Base-by-base conservation (phyloP, 2,888 invertebrate species). In the Altica lythri region DNA sequence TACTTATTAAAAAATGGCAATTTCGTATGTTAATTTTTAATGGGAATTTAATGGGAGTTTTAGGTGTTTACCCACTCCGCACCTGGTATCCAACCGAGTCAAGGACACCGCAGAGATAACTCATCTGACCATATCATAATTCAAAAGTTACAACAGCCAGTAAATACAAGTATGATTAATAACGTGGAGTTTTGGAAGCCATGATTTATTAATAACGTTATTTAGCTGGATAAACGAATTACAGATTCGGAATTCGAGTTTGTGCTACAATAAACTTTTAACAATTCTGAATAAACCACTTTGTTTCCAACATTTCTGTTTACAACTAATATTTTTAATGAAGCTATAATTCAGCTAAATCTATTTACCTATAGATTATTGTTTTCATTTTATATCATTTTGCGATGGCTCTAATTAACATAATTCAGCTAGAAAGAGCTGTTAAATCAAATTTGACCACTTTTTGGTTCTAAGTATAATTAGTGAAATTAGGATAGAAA, bases 121-220 rank as follows among this genome's bases (percentile, higher is more conserved):
- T 72, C 71, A 69, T 66, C 67, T 53, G 63, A 67, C 67, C 68
- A 64, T 64, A 66, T 68, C 67, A 70, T 72, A 72, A 71, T 63
- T 71, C 70, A 72, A 68, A 71, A 68, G 57, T 64, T 62, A 63
- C 62, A 63, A 63, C 67, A 61, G 63, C 61, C 67, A 66, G 69
- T 70, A 70, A 69, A 70, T 71, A 69, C 69, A 61, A 65, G 64
- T 66, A 65, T 70, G 71, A 73, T 73, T 72, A 72, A 73, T 72
- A 68, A 69, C 67, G 63, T 64, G 62, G 64, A 67, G 65, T 71
- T 72, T 71, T 72, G 71, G 73, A 68, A 68, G 70, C 67, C 68
- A 62, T 67, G 65, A 62, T 68, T 72, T 72, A 72, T 73, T 72
- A 71, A 72, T 69, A 65, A 65, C 62, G 55, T 67, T 70, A 69